Evolutionary conservation across 1,140 invertebrate genomes (phyloP), one percentile per base, ranked within the genome.

Genomic region (Bombus vancouverensis): DNA sequence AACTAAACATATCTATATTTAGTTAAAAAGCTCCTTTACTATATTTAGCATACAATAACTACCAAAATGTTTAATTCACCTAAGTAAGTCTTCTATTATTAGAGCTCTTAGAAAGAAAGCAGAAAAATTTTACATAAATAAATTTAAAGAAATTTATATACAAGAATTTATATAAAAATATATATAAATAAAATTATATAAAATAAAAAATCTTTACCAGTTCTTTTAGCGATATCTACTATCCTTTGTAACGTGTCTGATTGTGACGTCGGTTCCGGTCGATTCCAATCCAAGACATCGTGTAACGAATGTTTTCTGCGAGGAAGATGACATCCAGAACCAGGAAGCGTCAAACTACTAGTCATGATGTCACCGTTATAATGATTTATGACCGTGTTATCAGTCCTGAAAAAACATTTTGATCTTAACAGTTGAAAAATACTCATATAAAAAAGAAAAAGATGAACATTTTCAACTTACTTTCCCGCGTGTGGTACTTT

Each of bases 201-300:
- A 39, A 68, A 37, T 70, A 42, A 28, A 44, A 39, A 44, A 28
- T 12, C 32, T 42, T 85, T 94, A 96, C 97, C 97, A 39, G 97
- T 97, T 84, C 97, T 96, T 92, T 97, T 97, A 72, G 97, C 97
- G 90, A 98, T 97, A 87, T 97, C 97, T 1, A 97, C 97, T 82
- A 98, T 97, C 88, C 97, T 96, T 91, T 97, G 97, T 80, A 98
- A 95, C 2, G 97, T 96, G 92, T 98, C 97, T 53, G 97, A 96
- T 39, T 96, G 96, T 42, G 93, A 92, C 6, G 96, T 85, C 93
- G 95, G 88, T 95, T 97, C 93, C 72, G 96, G 95, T 88, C 96
- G 96, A 82, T 97, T 96, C 96, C 96, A 96, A 90, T 97, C 97
- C 47, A 97, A 91, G 42, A 97, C 96, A 93, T 97, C 97, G 92